phyloP scores from a whole-genome alignment of 1,140 invertebrate species.

The Diprion similis region DNA sequence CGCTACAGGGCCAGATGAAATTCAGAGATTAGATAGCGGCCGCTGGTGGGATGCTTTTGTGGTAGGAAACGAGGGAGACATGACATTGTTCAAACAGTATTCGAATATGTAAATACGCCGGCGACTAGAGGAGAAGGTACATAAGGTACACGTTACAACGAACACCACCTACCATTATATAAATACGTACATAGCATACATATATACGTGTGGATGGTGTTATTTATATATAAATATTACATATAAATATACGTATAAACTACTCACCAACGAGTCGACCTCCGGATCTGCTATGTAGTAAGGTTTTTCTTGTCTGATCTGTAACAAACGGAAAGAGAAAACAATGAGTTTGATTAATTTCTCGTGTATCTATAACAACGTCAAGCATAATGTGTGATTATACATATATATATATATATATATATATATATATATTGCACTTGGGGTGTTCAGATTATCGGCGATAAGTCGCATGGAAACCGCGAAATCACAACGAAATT shows the following conservation, averaged over 20 bases:
- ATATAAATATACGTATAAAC: slow-evolving; percentile 19
- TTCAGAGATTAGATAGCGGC: slow-evolving; percentile 11
- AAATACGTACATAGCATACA: too few species aligned
- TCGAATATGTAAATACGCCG: slow-evolving; percentile 4
- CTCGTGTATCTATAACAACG: background rate
- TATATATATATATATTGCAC: background rate
- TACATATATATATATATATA: background rate
- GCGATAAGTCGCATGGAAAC: too few species aligned
- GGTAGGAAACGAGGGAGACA: slow-evolving; percentile 2
- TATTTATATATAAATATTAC: background rate
- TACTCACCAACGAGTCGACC: slow-evolving; percentile 97
- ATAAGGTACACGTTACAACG: too few species aligned
- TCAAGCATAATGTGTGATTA: background rate
- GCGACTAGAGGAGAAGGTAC: too few species aligned
- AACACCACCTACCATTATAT: too few species aligned
- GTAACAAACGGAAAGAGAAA: slow-evolving; percentile 64
- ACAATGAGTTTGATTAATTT: background rate
- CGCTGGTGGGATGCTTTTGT: background rate
- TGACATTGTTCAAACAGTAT: slow-evolving; percentile 13
- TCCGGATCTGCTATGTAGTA: slow-evolving; percentile 98
- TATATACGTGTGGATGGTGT: too few species aligned
- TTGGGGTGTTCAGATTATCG: background rate
- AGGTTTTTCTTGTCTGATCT: slow-evolving; percentile 97
- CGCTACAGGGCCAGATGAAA: slow-evolving; percentile 2
- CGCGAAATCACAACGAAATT: too few species aligned